These are phyloP conservation scores for Dicyrtomina minuta DNA, from an alignment of 2,888 invertebrate genomes.

Conservation along the genomic window DNA sequence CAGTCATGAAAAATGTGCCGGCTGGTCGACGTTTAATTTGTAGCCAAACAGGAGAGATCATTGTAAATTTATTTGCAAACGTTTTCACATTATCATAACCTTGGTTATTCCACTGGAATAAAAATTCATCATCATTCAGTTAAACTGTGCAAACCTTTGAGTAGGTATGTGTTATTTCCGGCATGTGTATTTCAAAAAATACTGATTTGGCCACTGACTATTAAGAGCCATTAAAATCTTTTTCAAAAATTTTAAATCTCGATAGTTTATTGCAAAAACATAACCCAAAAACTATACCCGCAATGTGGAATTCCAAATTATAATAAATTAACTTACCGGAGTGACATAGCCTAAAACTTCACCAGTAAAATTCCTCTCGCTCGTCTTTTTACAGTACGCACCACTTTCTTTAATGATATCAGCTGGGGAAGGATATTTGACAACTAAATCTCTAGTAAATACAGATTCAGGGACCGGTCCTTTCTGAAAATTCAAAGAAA, in stretches of 20 bases:
- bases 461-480: slow-evolving; percentile 68
- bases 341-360: slow-evolving; percentile 88
- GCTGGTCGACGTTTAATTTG: slow-evolving; percentile 71
- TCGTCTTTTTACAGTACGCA: slow-evolving; percentile 71
- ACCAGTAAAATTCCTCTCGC: slow-evolving; percentile 67
- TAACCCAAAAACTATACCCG: too few species aligned
- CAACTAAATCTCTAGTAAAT: slow-evolving; percentile 69
- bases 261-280: neutral
- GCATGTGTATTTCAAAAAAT: too few species aligned
- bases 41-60: slow-evolving; percentile 93
- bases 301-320: too few species aligned
- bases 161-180: too few species aligned
- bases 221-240: neutral
- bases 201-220: too few species aligned
- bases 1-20: slow-evolving; percentile 67
- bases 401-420: slow-evolving; percentile 77
- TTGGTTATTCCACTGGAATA: slow-evolving; percentile 85
- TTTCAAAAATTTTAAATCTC: neutral
- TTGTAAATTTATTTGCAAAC: slow-evolving; percentile 84
- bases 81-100: slow-evolving; percentile 90
- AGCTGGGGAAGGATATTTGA: slow-evolving; percentile 66
- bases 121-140: slow-evolving; percentile 31
- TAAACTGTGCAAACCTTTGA: neutral
- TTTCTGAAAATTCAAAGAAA: slow-evolving; percentile 51
- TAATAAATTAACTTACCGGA: slow-evolving; percentile 65